Base-by-base conservation (phyloP, 2,113 vertebrate species). In the Carassius carassius region DNA sequence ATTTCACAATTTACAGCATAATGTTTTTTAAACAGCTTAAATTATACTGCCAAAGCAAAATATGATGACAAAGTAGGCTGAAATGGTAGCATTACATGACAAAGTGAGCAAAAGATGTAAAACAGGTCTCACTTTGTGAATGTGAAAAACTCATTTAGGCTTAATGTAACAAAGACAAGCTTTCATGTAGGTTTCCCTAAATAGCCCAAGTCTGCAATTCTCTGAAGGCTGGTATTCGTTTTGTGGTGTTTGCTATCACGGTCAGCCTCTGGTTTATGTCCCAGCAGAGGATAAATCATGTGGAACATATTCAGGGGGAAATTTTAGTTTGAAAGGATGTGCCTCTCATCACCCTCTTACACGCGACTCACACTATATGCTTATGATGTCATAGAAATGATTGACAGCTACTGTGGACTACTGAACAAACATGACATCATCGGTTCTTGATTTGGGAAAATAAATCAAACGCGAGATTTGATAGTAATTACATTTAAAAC, bases 301-400 rank as follows among this genome's bases (percentile, higher is more conserved):
- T 60, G 56, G 70, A 62, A 69, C 75, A 74, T 76, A 84, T 87
- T 78, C 21, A 1, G 21, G 32, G 67, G 77, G 77, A 54, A 56
- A 84, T 75, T 78, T 81, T 49, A 44, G 84, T 79, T 87, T 81
- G 83, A 60, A 82, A 63, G n/a, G 41, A 25, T 63, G 49, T 32
- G 73, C 84, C 49, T 80, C 63, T 84, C 44, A 85, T 77, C 60
- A 51, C 25, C 16, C 74, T 70, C 51, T 88, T 85, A 70, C 17
- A 81, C n/a, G 21, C 7, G 23, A 41, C 82, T 82, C 75, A 37
- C 78, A 81, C 75, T 85, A 58, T 23, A 88, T 51, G 79, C 74
- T 76, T 67, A 88, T 91, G 90, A 92, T 76, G 90, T 90, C 88
- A 91, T 86, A 58, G 44, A 70, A 87, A 74, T 84, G 88, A 91